A percentile compares a stretch with the other conserved stretches of the same genome.
phyloP scores from a whole-genome alignment of 2,113 vertebrate species.

The Chloebia gouldiae region DNA sequence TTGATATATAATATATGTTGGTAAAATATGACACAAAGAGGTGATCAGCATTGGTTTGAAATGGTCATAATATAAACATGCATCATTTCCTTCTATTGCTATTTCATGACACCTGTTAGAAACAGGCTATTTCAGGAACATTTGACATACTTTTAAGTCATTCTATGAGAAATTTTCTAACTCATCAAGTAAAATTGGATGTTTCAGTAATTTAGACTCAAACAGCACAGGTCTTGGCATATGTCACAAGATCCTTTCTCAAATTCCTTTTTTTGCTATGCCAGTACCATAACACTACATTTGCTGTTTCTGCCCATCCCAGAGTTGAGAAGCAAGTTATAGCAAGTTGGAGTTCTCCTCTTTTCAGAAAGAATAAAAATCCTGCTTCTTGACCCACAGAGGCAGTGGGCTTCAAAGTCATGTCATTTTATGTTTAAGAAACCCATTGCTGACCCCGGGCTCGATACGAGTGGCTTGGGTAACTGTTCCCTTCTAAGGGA shows the following conservation, averaged over 20 bases:
- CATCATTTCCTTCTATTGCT: background rate
- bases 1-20: background rate
- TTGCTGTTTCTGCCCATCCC: background rate
- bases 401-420: background rate
- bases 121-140: background rate
- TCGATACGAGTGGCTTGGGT: background rate
- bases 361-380: background rate
- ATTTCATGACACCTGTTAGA: background rate
- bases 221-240: background rate
- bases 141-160: background rate
- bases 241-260: background rate
- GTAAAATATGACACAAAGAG: background rate
- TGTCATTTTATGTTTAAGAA: background rate
- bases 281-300: background rate
- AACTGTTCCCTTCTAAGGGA: background rate
- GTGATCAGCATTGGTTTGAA: background rate
- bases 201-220: background rate
- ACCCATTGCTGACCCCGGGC: background rate
- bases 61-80: background rate
- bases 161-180: background rate
- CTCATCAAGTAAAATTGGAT: background rate
- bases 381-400: background rate
- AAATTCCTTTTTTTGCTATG: background rate
- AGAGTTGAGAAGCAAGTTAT: background rate
- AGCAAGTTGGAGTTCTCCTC: background rate